Evolutionary conservation across 2,797 vertebrate species (phyloP).

Genomic region (Octomys mimax): DNA sequence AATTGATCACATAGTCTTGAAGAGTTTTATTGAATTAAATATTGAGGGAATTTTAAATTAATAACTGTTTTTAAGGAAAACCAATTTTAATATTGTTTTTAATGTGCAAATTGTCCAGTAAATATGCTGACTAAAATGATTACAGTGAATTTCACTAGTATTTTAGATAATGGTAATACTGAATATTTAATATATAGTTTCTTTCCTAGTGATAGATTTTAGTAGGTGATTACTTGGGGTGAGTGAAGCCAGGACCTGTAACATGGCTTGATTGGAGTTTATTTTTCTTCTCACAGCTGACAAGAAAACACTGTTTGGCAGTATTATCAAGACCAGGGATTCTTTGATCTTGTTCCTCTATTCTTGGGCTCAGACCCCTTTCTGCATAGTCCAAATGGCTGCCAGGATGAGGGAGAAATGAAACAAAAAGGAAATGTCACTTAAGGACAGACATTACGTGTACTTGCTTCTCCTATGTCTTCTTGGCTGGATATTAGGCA

Average conservation of each 20-base stretch:
- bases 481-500: not conserved
- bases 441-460: not conserved
- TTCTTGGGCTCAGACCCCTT: not conserved
- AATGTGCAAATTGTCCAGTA: not conserved
- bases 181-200: not conserved
- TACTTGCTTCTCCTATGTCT: not conserved
- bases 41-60: conserved; percentile 4
- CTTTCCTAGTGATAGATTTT: conserved; percentile 11
- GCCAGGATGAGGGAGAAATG: not conserved
- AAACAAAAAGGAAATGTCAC: not conserved
- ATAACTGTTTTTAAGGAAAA: not conserved
- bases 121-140: not conserved
- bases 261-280: not conserved
- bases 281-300: not conserved
- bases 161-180: conserved; percentile 15
- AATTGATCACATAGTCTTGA: not conserved
- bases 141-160: conserved; percentile 2
- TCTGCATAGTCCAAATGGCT: not conserved
- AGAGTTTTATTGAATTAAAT: not conserved
- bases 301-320: not conserved
- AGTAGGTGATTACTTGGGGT: not conserved
- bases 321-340: not conserved
- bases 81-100: conserved; percentile 25
- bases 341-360: not conserved
- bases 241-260: not conserved